phyloP scores from a whole-genome alignment of 2,113 vertebrate genomes.

The Ceuthmochares aereus region DNA sequence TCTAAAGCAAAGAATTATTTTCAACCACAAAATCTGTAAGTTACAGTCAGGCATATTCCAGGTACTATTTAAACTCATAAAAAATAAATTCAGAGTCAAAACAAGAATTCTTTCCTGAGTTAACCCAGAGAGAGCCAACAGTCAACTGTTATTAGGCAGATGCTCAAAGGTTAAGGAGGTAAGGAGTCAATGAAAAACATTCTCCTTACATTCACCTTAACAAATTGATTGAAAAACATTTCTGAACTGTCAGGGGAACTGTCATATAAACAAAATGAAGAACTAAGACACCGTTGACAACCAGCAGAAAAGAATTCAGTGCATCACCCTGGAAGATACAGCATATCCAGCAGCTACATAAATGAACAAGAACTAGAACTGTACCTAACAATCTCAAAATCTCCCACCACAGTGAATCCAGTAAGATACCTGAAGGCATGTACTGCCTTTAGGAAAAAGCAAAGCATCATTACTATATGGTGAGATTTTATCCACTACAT shows the following conservation, averaged over 20 bases:
- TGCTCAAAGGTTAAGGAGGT: neutral
- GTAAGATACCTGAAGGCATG: neutral
- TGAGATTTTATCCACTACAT: neutral
- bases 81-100: slow-evolving; percentile 27
- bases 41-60: neutral
- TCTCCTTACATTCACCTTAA: neutral
- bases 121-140: neutral
- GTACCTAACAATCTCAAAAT: neutral
- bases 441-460: neutral
- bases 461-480: neutral
- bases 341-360: neutral
- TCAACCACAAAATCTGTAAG: slow-evolving; percentile 12
- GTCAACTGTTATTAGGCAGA: neutral
- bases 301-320: neutral
- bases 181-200: neutral
- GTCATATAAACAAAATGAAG: neutral
- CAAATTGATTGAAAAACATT: neutral
- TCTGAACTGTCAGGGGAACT: neutral
- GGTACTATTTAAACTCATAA: slow-evolving; percentile 25
- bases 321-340: neutral
- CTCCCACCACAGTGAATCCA: neutral
- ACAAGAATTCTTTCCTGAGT: neutral
- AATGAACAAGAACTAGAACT: neutral
- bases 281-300: neutral
- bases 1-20: neutral